Evolutionary conservation across 92 coral and sea anemone species (phyloP).

Genomic region (Umimayanthus chanpuru): DNA sequence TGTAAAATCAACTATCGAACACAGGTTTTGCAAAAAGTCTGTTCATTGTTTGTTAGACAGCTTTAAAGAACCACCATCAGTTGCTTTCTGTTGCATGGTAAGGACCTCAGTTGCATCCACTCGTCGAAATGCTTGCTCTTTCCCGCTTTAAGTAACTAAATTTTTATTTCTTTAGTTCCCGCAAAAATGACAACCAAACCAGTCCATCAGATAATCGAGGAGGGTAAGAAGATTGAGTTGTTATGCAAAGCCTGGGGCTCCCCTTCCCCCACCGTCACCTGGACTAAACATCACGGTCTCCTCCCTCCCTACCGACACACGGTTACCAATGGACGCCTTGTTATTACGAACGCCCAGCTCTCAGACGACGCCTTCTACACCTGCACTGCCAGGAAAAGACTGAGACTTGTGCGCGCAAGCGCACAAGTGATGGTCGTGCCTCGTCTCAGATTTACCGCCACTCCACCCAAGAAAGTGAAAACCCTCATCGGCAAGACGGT

Average conservation of each 20-base stretch:
- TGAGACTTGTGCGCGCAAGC: conserved; percentile 54
- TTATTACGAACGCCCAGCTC: conserved; percentile 35
- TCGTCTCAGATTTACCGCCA: conserved; percentile 52
- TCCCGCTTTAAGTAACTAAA: neutral
- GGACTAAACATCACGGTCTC: conserved; percentile 47
- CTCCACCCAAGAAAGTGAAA: conserved; percentile 41
- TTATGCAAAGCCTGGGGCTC: conserved; percentile 64
- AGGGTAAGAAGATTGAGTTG: conserved; percentile 34
- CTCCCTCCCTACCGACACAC: conserved; percentile 5
- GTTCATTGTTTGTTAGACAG: neutral
- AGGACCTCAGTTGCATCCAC: neutral
- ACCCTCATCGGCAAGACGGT: conserved; percentile 32
- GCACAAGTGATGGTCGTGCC: conserved; percentile 55
- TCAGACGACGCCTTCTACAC: conserved; percentile 59
- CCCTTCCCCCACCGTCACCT: conserved; percentile 57
- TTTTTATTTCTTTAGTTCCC: neutral
- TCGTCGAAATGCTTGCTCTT: too few relatives aligned
- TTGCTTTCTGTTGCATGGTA: neutral
- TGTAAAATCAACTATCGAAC: neutral
- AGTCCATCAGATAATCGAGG: conserved; percentile 31
- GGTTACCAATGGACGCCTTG: conserved; percentile 33
- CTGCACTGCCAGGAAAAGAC: conserved; percentile 59
- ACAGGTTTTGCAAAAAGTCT: neutral
- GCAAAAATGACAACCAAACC: neutral
- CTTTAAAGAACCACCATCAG: neutral